Conservation (phyloP, 1,140 invertebrate genomes). For the Drosophila chauvacae region DNA sequence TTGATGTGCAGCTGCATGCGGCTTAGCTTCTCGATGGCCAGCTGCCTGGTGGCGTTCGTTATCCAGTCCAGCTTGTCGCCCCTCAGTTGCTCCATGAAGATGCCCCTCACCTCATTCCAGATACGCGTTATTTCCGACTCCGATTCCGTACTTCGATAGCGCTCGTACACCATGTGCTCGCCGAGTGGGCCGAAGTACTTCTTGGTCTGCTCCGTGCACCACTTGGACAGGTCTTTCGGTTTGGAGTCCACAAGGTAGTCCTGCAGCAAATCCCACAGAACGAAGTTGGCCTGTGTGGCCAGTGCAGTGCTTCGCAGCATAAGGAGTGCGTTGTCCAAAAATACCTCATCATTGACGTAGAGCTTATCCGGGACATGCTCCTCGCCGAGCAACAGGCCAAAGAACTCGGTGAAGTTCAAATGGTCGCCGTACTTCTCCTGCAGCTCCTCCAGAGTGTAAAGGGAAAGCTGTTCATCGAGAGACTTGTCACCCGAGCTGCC, state of each 20-base stretch:
- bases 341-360: slow-evolving; percentile 41
- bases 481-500: neutral
- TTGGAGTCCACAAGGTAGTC: slow-evolving; percentile 37
- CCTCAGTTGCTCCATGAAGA: slow-evolving; percentile 55
- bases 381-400: slow-evolving; percentile 45
- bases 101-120: slow-evolving; percentile 56
- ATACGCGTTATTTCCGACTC: slow-evolving; percentile 59
- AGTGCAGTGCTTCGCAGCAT: slow-evolving; percentile 26
- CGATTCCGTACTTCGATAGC: slow-evolving; percentile 40
- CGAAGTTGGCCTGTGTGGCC: slow-evolving; percentile 46
- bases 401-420: slow-evolving; percentile 61
- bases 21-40: slow-evolving; percentile 67
- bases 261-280: slow-evolving; percentile 64
- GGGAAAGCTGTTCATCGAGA: slow-evolving; percentile 28
- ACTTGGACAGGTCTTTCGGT: slow-evolving; percentile 14
- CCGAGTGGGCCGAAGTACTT: slow-evolving; percentile 62
- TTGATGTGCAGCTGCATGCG: slow-evolving; percentile 66
- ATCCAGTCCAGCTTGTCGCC: slow-evolving; percentile 75
- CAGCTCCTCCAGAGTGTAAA: slow-evolving; percentile 48
- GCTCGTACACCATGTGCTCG: slow-evolving; percentile 61
- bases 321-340: slow-evolving; percentile 26
- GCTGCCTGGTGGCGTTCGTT: slow-evolving; percentile 46
- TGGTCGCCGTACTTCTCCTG: slow-evolving; percentile 39
- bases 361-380: slow-evolving; percentile 52
- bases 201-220: slow-evolving; percentile 58